phyloP scores from a whole-genome alignment of 2,797 vertebrate genomes.

The Spea hammondii region DNA sequence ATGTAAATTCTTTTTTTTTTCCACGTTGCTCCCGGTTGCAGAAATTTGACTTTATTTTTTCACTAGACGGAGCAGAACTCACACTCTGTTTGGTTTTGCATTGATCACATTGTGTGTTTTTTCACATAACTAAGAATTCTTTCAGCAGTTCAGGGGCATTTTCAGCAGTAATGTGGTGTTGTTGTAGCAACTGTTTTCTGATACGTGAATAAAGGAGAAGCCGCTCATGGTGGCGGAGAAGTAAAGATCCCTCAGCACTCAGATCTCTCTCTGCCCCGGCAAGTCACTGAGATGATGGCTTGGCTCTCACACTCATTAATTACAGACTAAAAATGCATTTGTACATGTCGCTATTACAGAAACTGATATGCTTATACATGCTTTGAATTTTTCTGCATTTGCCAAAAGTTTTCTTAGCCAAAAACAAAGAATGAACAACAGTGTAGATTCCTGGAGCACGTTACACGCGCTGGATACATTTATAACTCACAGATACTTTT shows the following conservation, averaged over 20 bases:
- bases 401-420: slow-evolving; percentile 39
- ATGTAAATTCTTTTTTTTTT: slow-evolving; percentile 78
- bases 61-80: slow-evolving; percentile 73
- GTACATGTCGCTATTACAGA: slow-evolving; percentile 60
- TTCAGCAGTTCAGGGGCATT: slow-evolving; percentile 79
- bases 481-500: background rate
- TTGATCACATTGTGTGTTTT: slow-evolving; percentile 81
- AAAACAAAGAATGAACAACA: slow-evolving; percentile 30
- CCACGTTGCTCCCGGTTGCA: slow-evolving; percentile 55
- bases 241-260: slow-evolving; percentile 77
- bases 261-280: slow-evolving; percentile 70
- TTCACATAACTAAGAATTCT: slow-evolving; percentile 74
- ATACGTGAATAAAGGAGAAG: slow-evolving; percentile 87
- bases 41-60: slow-evolving; percentile 64
- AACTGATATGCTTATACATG: slow-evolving; percentile 35
- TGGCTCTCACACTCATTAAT: slow-evolving; percentile 64
- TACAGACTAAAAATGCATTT: slow-evolving; percentile 56
- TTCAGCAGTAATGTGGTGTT: slow-evolving; percentile 77
- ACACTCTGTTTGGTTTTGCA: slow-evolving; percentile 79
- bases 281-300: slow-evolving; percentile 81
- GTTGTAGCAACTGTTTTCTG: slow-evolving; percentile 81
- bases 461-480: background rate
- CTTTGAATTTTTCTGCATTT: slow-evolving; percentile 46
- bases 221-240: slow-evolving; percentile 68
- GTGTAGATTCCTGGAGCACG: slow-evolving; percentile 2